These are phyloP conservation scores for Talpa occidentalis DNA, from an alignment of 2,113 vertebrate genomes.

Conservation along the genomic window DNA sequence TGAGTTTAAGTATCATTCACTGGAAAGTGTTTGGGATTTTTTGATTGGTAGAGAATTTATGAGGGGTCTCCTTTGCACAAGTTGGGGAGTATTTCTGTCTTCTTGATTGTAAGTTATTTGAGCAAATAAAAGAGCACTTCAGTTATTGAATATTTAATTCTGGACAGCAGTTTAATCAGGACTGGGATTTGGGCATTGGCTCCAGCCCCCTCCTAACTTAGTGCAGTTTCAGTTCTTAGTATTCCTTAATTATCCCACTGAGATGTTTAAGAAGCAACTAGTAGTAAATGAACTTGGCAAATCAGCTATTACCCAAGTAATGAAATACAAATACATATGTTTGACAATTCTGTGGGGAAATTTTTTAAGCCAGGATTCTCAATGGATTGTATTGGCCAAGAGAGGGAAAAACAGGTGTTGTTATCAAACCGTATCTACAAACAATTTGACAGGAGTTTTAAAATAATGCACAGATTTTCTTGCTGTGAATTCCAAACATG, in stretches of 20 bases:
- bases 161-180: constrained; percentile 89
- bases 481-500: constrained; percentile 80
- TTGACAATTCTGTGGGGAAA: constrained; percentile 89
- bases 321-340: constrained; percentile 92
- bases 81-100: constrained; percentile 80
- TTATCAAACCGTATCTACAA: constrained; percentile 87
- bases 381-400: constrained; percentile 85
- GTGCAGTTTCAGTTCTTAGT: constrained; percentile 89
- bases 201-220: constrained; percentile 85
- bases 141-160: constrained; percentile 90
- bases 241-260: constrained; percentile 91
- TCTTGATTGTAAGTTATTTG: constrained; percentile 83
- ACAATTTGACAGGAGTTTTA: constrained; percentile 86
- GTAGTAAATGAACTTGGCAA: constrained; percentile 91
- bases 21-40: constrained; percentile 78
- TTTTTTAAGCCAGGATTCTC: constrained; percentile 86
- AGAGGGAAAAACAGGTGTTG: constrained; percentile 89
- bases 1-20: constrained; percentile 84
- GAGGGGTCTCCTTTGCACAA: constrained; percentile 80
- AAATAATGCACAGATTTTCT: constrained; percentile 84
- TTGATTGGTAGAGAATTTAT: constrained; percentile 67
- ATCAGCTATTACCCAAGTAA: constrained; percentile 90
- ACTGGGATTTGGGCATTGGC: constrained; percentile 89
- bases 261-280: constrained; percentile 90
- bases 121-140: constrained; percentile 86